Evolutionary conservation across 2,888 invertebrate species (phyloP), one percentile per base, ranked within the genome.

Genomic region (Zaprionus bogoriensis): DNA sequence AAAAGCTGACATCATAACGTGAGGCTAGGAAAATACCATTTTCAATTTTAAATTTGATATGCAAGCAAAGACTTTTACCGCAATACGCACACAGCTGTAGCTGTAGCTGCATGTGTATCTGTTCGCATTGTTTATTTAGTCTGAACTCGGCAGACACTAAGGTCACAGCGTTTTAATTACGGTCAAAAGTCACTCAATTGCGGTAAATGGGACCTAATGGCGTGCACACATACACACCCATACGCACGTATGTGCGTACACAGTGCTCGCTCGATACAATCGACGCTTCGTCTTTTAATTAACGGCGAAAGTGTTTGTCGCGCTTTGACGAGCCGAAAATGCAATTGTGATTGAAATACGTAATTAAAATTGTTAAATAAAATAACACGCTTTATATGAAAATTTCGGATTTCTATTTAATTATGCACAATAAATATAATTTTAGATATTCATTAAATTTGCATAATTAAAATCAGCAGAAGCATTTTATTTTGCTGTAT

Each of bases 141-240:
- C n/a, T 22, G 42, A 39, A 10, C n/a, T 25, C 27, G 42, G 25
- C 25, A 32, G 30, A 19, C 27, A 9, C 65, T 42, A 70, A 54
- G 80, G 69, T 80, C 68, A 72, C 62, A 45, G 61, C 48, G 58
- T 66, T 65, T 79, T 81, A 84, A 87, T 84, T 79, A 84, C 67
- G 72, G 72, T 66, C 81, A 77, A 86, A 79, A 78, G 86, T 71
- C 83, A 80, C 60, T 81, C 81, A 80, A 78, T 79, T 79, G 64
- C 67, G 57, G 39, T 55, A 50, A 55, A 47, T 46, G 59, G 20
- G 20, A 46, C 20, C 62, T 46, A 54, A 54, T 54, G 45, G 41
- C 41, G 22, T 22, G n/a, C 6, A 22, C 20, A 22, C 20, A 12
- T 12, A 41, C 7, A 59, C 7, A 12, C 9, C 30, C 25, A 10